Evolutionary conservation across 1,140 invertebrate species (phyloP).

Genomic region (Meloidogyne exigua): DNA sequence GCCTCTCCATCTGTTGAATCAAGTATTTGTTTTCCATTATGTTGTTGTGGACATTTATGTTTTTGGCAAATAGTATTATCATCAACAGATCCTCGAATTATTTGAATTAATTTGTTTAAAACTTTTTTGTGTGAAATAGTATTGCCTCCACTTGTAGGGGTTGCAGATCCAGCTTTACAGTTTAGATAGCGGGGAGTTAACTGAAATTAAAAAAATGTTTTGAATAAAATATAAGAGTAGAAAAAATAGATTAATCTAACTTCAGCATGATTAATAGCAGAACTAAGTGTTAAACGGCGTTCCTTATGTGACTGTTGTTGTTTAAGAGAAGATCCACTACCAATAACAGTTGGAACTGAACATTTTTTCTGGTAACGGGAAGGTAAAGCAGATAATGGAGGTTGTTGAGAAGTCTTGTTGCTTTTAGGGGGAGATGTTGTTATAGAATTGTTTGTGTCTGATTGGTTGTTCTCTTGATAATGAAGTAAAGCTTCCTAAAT

Average conservation of each 20-base stretch:
- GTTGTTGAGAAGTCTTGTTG: neutral
- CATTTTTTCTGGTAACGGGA: constrained; percentile 47
- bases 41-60: constrained; percentile 9
- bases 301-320: constrained; percentile 4
- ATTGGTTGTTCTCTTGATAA: constrained; percentile 5
- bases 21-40: constrained; percentile 5
- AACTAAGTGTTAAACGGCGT: constrained; percentile 23
- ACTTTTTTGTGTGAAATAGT: constrained; percentile 55
- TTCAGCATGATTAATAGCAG: constrained; percentile 14
- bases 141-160: constrained; percentile 34
- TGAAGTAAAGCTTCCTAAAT: constrained; percentile 26
- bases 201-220: neutral
- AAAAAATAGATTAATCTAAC: neutral
- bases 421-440: neutral
- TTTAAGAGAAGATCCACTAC: neutral
- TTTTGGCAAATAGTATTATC: constrained; percentile 8
- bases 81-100: constrained; percentile 26
- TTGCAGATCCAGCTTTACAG: constrained; percentile 11
- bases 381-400: constrained; percentile 6
- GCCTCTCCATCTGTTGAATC: constrained; percentile 43
- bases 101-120: constrained; percentile 51
- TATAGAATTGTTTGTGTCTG: neutral
- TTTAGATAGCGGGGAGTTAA: neutral
- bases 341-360: constrained; percentile 12
- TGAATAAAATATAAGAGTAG: neutral